Evolutionary conservation across 2,797 vertebrate species (phyloP).

Genomic region (Coranthus polyacanthus): DNA sequence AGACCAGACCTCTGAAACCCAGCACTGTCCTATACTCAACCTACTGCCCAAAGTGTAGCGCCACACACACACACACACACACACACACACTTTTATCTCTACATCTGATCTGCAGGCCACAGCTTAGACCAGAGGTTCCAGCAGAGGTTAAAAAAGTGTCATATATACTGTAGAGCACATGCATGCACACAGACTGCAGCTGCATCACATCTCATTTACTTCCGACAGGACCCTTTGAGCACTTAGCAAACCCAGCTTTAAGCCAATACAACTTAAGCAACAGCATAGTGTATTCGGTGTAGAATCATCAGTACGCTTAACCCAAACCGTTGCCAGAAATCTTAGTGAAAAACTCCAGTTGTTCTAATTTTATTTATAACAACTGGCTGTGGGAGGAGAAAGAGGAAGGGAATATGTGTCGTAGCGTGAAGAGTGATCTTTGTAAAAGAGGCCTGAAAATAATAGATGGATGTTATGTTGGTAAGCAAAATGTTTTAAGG

Average conservation of each 20-base stretch:
- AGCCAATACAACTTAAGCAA: conserved; percentile 37
- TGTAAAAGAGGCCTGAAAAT: too few species aligned
- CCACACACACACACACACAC: conserved; percentile 22
- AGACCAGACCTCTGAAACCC: conserved; percentile 74
- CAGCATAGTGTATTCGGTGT: conserved; percentile 2
- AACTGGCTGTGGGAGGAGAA: too few species aligned
- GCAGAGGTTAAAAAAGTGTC: conserved; percentile 54
- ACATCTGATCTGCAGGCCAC: conserved; percentile 50
- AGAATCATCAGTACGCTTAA: conserved; percentile 7
- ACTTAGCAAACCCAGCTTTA: conserved; percentile 50
- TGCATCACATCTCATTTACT: conserved; percentile 64
- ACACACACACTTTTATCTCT: conserved; percentile 50
- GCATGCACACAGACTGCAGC: conserved; percentile 52
- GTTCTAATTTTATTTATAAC: too few species aligned
- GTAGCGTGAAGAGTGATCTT: too few species aligned
- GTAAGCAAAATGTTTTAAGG: too few species aligned
- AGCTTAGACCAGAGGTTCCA: conserved; percentile 42
- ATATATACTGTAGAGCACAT: conserved; percentile 31
- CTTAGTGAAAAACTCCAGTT: too few species aligned
- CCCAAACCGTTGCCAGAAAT: not conserved
- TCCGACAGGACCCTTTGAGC: conserved; percentile 66
- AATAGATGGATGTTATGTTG: too few species aligned
- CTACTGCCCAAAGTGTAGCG: conserved; percentile 25
- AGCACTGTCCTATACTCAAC: conserved; percentile 36
- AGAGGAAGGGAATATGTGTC: too few species aligned